Evolutionary conservation across 1,140 invertebrate genomes (phyloP).

Genomic region (Archivesica marissinica): DNA sequence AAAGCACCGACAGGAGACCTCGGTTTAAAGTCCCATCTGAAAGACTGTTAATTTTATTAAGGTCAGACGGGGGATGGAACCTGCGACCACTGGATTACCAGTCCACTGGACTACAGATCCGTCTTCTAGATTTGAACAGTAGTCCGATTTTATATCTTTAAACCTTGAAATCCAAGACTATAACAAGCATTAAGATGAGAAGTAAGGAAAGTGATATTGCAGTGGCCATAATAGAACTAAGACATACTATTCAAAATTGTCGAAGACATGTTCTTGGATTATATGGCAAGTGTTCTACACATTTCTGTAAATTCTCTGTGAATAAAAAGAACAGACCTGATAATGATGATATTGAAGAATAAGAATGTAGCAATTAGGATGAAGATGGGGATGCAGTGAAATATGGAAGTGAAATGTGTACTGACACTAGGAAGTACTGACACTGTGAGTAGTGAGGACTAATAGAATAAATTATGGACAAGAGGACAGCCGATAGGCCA

Average conservation of each 20-base stretch:
- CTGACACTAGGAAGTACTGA: neutral
- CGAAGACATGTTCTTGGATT: slow-evolving; percentile 18
- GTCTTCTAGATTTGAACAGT: too few species aligned
- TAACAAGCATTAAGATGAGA: slow-evolving; percentile 24
- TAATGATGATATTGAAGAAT: neutral
- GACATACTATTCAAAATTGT: slow-evolving; percentile 26
- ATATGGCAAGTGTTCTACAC: slow-evolving; percentile 7
- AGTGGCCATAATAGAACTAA: neutral
- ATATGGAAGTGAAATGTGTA: neutral
- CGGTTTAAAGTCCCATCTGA: too few species aligned
- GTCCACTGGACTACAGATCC: too few species aligned
- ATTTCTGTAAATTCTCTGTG: neutral
- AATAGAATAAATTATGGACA: neutral
- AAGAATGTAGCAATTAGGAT: neutral
- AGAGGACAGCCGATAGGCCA: neutral
- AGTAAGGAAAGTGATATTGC: slow-evolving; percentile 12
- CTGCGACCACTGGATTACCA: too few species aligned
- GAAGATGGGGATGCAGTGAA: slow-evolving; percentile 26
- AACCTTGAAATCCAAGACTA: too few species aligned
- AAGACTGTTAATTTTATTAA: too few species aligned
- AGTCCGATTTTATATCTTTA: too few species aligned
- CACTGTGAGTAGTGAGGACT: neutral
- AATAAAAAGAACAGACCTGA: neutral
- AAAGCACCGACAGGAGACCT: too few species aligned
- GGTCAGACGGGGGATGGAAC: too few species aligned